Evolutionary conservation across 2,113 vertebrate genomes (phyloP).

Genomic region (Dasypus novemcinctus): DNA sequence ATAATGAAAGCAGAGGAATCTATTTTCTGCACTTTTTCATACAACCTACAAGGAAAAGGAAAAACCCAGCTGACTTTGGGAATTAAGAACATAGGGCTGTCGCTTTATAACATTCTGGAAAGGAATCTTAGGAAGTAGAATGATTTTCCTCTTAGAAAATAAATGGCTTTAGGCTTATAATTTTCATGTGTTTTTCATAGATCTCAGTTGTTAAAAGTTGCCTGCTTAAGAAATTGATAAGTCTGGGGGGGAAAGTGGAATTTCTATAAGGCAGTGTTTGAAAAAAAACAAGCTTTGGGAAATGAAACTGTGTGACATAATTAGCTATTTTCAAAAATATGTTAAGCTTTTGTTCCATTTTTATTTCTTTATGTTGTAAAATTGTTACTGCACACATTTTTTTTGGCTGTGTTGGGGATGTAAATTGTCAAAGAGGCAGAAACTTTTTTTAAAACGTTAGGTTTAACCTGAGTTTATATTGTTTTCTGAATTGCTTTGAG

Average conservation of each 20-base stretch:
- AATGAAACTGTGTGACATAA: neutral
- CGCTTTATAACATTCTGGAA: conserved; percentile 2
- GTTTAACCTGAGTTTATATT: neutral
- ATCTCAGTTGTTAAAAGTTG: neutral
- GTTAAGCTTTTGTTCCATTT: neutral
- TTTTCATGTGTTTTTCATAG: neutral
- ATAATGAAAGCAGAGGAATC: neutral
- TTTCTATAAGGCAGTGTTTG: neutral
- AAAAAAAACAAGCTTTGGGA: neutral
- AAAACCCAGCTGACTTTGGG: neutral
- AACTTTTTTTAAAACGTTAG: neutral
- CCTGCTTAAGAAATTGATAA: neutral
- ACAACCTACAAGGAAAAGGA: neutral
- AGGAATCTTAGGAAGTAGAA: neutral
- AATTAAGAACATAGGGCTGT: neutral
- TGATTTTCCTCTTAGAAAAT: neutral
- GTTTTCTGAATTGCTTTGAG: neutral
- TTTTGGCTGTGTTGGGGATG: neutral
- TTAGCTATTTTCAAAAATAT: neutral
- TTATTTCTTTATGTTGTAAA: neutral
- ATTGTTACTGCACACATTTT: neutral
- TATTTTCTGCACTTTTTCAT: neutral
- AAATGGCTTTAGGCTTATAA: neutral
- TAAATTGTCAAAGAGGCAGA: neutral
- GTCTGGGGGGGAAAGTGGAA: neutral